Base-by-base conservation (phyloP, 2,888 invertebrate species). In the Cosmopolites sordidus region DNA sequence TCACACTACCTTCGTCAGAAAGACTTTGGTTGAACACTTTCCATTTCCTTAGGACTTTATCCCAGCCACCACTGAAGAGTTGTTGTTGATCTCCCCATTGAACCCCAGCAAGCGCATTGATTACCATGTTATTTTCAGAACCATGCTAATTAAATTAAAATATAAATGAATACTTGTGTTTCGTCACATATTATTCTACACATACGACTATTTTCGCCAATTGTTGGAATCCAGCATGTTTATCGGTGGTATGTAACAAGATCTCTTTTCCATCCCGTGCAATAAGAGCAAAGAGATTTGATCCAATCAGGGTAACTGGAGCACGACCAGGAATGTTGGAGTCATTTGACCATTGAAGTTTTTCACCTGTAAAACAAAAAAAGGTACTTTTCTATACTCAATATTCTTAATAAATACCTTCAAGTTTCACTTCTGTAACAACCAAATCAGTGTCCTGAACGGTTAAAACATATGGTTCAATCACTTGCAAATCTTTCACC, bases 381-480 rank as follows among this genome's bases (percentile, higher is more conserved):
- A 40, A 15, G 2, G 17, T 16, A 9, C 16, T 16, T 16, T 40
- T 16, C 40, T 3, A 14, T 40, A 16, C 16, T 15, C 2, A 40
- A 9, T 11, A 16, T 16, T 6, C 14, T 40, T 16, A 4, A 40
- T 5, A 15, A 40, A 59, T 49, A 63, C 67, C 64, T 64, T 80
- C 79, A 76, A 67, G 42, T 63, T 80, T 78, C 54, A 83, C 76
- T 72, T 83, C 81, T 9, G 82, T 81, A 16, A 81, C 74, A 6
- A 80, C 77, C 1, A 84, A 75, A 64, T 83, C 81, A 5, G 80
- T 69, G 68, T 84, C 83, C 48, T 84, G 75, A 2, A 79, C 82
- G 27, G 84, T 81, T 63, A 79, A 81, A 54, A 85, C 66, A 48
- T 75, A 73, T 33, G 80, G 79, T 14, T 75, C 75, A 18, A 73